A percentile compares a stretch with the other conserved stretches of the same genome.
Conservation (phyloP, 1,140 invertebrate species). For the Campoletis sonorensis region DNA sequence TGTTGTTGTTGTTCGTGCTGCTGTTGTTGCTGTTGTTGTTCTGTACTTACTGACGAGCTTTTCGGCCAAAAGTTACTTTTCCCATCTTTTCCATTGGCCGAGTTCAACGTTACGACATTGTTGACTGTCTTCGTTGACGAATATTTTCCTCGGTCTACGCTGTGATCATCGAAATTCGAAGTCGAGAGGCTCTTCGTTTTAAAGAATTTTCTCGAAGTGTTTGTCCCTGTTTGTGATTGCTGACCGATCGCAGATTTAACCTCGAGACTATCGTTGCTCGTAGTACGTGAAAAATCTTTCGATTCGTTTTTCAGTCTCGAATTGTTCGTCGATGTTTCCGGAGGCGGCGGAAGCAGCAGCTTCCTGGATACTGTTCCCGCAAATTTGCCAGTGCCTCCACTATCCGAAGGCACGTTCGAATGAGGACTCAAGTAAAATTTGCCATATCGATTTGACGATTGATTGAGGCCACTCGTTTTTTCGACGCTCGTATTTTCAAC, state of each 20-base stretch:
- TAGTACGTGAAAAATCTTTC: neutral
- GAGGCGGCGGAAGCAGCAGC: neutral
- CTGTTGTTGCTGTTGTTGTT: constrained; percentile 22
- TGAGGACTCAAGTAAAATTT: constrained; percentile 29
- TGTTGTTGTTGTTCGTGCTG: neutral
- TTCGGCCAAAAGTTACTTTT: constrained; percentile 39
- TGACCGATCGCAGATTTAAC: neutral
- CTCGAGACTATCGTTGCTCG: constrained; percentile 21
- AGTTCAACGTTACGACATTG: constrained; percentile 13
- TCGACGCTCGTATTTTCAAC: constrained; percentile 47
- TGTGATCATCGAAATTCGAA: constrained; percentile 51
- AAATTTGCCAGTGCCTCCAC: neutral
- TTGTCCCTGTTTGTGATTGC: neutral
- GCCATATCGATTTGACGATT: constrained; percentile 25
- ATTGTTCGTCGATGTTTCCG: neutral
- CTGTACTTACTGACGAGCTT: constrained; percentile 30
- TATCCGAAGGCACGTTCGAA: neutral
- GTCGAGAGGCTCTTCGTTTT: constrained; percentile 65
- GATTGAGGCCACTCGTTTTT: neutral
- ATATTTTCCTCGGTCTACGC: neutral
- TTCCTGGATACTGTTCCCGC: neutral
- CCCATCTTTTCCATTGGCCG: constrained; percentile 18
- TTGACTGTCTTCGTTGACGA: neutral
- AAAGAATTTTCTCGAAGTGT: constrained; percentile 61
- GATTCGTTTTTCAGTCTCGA: neutral